Base-by-base conservation (phyloP, 2,113 vertebrate genomes). In the Callithrix jacchus region DNA sequence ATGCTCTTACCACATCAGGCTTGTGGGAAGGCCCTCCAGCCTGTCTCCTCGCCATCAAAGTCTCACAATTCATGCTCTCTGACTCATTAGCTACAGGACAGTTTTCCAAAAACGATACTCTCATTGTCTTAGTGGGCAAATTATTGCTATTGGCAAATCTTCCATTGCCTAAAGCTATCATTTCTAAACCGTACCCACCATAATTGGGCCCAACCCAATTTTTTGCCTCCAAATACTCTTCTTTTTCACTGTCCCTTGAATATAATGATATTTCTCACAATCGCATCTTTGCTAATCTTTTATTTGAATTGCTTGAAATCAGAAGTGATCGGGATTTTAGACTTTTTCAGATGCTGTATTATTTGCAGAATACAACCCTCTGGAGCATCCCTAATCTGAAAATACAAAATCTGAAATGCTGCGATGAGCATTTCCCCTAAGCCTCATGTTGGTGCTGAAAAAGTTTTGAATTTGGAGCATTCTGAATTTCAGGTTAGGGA, bases 41-140 rank as follows among this genome's bases (percentile, higher is more conserved):
- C 25, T 71, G 81, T n/a, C 74, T 64, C 12, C 56, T 4, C 8
- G 30, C 6, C 23, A 4, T 32, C 84, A 11, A 32, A 10, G 37
- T 40, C 52, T 45, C 49, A 13, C 35, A 8, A 6, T 12, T 17
- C 54, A n/a, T 0, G 1, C 9, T 16, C n/a, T 40, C 73, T 2
- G 89, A 83, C 68, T 27, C 2, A 6, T 0, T 20, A 9, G 11
- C 74, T 25, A 52, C 4, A 1, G 4, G 17, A 8, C 0, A 61
- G 40, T 20, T 76, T 77, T n/a, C 4, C 23, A 13, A 20, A 32
- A 32, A 49, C 2, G 3, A 27, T 27, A 9, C 42, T 71, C 66
- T 66, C 20, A 20, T 16, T 54, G 18, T 0, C 0, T 0, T 0
- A 47, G 12, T 2, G 35, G 92, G 40, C 4, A 6, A 8, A 16